A percentile compares a stretch with the other conserved stretches of the same genome.
phyloP scores from a whole-genome alignment of 92 coral and sea anemone species.

The Umimayanthus chanpuru region DNA sequence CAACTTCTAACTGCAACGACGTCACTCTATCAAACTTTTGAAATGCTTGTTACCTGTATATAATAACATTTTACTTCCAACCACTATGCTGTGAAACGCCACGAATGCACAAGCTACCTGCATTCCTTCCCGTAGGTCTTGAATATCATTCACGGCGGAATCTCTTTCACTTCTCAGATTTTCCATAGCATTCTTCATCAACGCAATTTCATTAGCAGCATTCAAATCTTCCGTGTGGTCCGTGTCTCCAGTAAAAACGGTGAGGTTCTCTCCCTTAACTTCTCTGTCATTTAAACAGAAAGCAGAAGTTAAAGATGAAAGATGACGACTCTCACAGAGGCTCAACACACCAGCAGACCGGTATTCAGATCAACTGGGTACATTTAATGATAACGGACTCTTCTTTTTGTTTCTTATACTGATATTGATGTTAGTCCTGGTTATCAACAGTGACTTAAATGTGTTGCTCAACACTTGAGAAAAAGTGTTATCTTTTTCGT shows the following conservation, averaged over 20 bases:
- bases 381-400: too few relatives aligned
- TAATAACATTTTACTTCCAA: background rate
- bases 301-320: background rate
- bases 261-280: background rate
- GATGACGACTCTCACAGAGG: too few relatives aligned
- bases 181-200: slow-evolving; percentile 49
- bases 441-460: too few relatives aligned
- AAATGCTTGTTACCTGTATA: background rate
- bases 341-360: too few relatives aligned
- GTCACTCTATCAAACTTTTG: background rate
- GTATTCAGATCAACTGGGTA: too few relatives aligned
- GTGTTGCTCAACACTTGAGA: too few relatives aligned
- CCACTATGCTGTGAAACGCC: background rate
- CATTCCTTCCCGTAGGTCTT: slow-evolving; percentile 83
- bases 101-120: slow-evolving; percentile 51
- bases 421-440: too few relatives aligned
- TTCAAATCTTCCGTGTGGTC: slow-evolving; percentile 10
- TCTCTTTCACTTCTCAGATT: slow-evolving; percentile 68
- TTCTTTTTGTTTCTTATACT: too few relatives aligned
- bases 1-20: too few relatives aligned
- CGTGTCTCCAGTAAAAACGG: background rate
- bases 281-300: slow-evolving; percentile 2
- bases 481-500: too few relatives aligned
- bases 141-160: slow-evolving; percentile 68
- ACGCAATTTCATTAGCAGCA: slow-evolving; percentile 50